Evolutionary conservation across 2,888 invertebrate species (phyloP).

Genomic region (Watsonalla cultraria): DNA sequence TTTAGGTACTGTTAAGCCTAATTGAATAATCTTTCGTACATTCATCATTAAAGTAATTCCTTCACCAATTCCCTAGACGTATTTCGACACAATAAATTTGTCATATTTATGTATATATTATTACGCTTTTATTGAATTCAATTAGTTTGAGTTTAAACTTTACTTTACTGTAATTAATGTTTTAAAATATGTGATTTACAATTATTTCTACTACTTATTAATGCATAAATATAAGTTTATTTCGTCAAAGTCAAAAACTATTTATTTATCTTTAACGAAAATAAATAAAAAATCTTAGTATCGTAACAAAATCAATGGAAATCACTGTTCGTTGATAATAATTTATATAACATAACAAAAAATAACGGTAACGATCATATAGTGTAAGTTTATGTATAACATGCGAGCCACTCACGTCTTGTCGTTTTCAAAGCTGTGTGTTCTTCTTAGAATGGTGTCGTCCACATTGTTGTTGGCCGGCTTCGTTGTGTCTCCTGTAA

Average conservation of each 20-base stretch:
- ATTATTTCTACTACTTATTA: too few relatives aligned
- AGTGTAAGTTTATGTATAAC: background rate
- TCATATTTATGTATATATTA: too few relatives aligned
- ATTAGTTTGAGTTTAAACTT: too few relatives aligned
- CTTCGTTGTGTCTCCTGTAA: constrained; percentile 79
- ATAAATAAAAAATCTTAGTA: background rate
- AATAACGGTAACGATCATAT: background rate
- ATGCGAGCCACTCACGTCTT: constrained; percentile 83
- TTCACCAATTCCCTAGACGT: background rate
- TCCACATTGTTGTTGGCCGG: constrained; percentile 56
- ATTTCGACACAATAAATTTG: too few relatives aligned
- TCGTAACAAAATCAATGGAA: background rate
- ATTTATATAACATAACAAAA: background rate
- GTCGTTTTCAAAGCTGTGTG: constrained; percentile 93
- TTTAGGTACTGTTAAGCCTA: too few relatives aligned
- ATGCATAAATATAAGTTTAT: too few relatives aligned
- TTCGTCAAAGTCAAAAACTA: background rate
- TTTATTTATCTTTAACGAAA: background rate
- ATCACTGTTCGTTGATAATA: background rate
- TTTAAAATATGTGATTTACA: too few relatives aligned
- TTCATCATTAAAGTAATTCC: background rate
- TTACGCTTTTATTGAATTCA: too few relatives aligned
- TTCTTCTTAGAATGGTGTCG: constrained; percentile 82
- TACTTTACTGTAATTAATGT: too few relatives aligned
- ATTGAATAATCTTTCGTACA: background rate